Percentiles rank a stretch among this genome's conserved stretches.
Conservation (phyloP, 30 jellyfish, hydroid and myxozoan genomes). For the Hydractinia echinata region DNA sequence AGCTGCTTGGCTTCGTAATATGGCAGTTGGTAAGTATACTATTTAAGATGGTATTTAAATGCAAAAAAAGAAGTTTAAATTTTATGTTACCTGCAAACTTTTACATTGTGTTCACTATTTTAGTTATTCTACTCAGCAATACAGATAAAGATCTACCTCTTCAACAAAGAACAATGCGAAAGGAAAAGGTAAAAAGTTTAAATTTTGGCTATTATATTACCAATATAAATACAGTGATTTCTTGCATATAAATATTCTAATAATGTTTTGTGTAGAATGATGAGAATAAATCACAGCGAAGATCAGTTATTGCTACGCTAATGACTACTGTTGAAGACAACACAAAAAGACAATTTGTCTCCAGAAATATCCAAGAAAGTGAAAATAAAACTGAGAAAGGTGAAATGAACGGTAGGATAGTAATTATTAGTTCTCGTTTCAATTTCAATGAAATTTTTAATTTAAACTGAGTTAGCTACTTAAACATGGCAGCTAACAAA, state of each 20-base stretch:
- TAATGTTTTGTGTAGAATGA: neutral
- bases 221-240: neutral
- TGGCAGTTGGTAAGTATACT: constrained; percentile 4
- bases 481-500: no score
- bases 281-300: neutral
- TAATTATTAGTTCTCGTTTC: no score
- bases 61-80: neutral
- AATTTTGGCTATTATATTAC: neutral
- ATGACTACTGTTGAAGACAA: constrained; percentile 1
- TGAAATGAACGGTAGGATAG: neutral
- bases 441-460: no score
- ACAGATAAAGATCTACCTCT: constrained; percentile 12
- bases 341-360: neutral
- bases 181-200: no score
- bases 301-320: neutral
- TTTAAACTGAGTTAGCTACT: no score
- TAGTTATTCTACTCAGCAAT: constrained; percentile 19
- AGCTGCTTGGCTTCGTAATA: constrained; percentile 17
- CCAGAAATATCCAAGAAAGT: neutral
- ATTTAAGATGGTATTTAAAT: neutral
- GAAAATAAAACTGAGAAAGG: neutral
- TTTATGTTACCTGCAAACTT: neutral
- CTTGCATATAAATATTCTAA: neutral
- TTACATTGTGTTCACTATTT: neutral
- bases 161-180: neutral